Evolutionary conservation across 2,113 vertebrate species (phyloP), one percentile per base, ranked within the genome.

Genomic region (Synodontis membranacea): DNA sequence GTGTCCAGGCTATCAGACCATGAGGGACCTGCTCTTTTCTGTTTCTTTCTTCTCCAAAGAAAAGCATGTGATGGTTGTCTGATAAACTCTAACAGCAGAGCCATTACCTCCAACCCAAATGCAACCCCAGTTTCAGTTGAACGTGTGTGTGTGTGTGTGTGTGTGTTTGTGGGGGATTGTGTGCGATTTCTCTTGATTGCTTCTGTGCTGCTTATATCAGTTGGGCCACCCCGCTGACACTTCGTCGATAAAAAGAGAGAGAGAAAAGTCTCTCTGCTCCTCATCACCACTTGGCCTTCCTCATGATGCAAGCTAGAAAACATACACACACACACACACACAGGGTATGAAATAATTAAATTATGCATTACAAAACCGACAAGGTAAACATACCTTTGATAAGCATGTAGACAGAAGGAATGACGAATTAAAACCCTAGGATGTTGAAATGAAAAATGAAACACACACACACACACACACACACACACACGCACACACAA

Each of bases 201-300:
- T 86, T 87, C 80, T 54, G 89, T 89, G 89, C 91, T 91, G 90
- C 91, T 92, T 91, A 89, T 90, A 90, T 92, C 91, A 90, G 91
- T 25, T 50, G 87, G 89, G 91, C 90, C 91, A 89, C 91, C 92
- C 92, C 84, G 50, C 86, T 86, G 87, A 88, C 81, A 90, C 91
- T 92, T 91, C 91, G 91, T 92, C 91, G 91, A 92, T 93, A 92
- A 90, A 92, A 86, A 88, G 76, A 72, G 58, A 60, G 25, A 86
- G 83, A 52, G n/a, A 85, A 88, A 86, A 88, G 89, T 84, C 86
- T 88, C 86, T 88, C 86, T 83, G 81, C 83, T 83, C 90, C 86
- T 91, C 87, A 93, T 92, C 91, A 90, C 88, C 87, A 89, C 90
- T 92, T 92, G 90, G 93, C 91, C 91, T 84, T 37, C 88, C 83